Percentiles rank a stretch among this genome's conserved stretches.
These are phyloP conservation scores for Drosophila paulistorum DNA, from an alignment of 1,140 invertebrate species.

Conservation along the genomic window DNA sequence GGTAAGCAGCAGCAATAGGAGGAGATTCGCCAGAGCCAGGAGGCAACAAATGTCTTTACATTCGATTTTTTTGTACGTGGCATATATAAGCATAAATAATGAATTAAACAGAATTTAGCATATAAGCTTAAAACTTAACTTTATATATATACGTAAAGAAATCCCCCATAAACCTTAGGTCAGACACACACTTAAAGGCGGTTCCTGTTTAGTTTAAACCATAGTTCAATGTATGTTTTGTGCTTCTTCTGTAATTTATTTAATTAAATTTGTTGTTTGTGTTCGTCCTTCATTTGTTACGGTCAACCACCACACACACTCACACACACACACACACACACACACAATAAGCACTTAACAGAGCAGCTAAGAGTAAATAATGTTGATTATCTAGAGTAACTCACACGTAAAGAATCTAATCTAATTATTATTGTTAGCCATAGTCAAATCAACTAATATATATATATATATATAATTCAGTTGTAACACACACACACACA, in stretches of 20 bases:
- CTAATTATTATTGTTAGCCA: constrained; percentile 39
- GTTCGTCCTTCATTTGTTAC: constrained; percentile 64
- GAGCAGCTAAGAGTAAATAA: constrained; percentile 49
- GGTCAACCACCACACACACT: constrained; percentile 18
- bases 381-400: constrained; percentile 35
- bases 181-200: constrained; percentile 44
- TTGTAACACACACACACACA: constrained; percentile 6
- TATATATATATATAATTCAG: background rate
- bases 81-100: constrained; percentile 42
- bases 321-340: constrained; percentile 12
- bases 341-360: constrained; percentile 52
- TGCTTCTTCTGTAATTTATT: constrained; percentile 44
- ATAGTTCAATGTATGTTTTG: constrained; percentile 62
- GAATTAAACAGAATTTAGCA: constrained; percentile 44
- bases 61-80: constrained; percentile 61
- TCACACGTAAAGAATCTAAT: constrained; percentile 51
- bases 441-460: constrained; percentile 4
- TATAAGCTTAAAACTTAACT: constrained; percentile 43
- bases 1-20: constrained; percentile 80
- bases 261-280: constrained; percentile 58
- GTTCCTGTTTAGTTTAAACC: constrained; percentile 54
- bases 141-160: constrained; percentile 15
- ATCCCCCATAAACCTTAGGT: constrained; percentile 20
- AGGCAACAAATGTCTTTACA: constrained; percentile 11
- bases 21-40: constrained; percentile 18